Evolutionary conservation across 2,113 vertebrate genomes (phyloP).

Genomic region (Pelobates fuscus): DNA sequence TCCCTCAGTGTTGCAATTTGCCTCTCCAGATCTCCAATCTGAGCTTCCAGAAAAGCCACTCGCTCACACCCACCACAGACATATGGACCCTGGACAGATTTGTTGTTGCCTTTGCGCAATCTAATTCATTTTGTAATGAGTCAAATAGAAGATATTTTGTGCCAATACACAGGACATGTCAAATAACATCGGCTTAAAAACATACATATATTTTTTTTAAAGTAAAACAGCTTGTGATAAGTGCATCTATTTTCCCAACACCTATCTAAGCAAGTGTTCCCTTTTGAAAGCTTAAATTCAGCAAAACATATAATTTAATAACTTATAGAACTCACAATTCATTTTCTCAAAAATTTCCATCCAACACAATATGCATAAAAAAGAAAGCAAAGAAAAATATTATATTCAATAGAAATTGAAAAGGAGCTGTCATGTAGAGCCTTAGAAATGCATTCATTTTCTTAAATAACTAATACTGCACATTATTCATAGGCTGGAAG

Average conservation of each 20-base stretch:
- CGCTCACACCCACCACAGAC: too few relatives aligned
- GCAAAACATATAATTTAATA: conserved; percentile 25
- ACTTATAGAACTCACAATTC: background rate
- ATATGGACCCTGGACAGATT: too few relatives aligned
- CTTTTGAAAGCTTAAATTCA: conserved; percentile 6
- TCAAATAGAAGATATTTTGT: too few relatives aligned
- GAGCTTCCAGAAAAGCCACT: too few relatives aligned
- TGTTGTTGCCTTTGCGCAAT: too few relatives aligned
- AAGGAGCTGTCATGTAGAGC: conserved; percentile 26
- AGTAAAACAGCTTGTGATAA: too few relatives aligned
- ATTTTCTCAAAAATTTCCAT: conserved; percentile 10
- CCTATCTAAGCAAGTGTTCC: background rate
- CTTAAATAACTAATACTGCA: conserved; percentile 42
- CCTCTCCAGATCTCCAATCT: too few relatives aligned
- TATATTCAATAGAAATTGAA: conserved; percentile 25
- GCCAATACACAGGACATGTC: too few relatives aligned
- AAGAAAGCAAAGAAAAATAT: conserved; percentile 30
- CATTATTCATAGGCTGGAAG: conserved; percentile 27
- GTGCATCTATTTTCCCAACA: conserved; percentile 2
- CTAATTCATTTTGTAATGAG: too few relatives aligned
- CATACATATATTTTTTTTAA: too few relatives aligned
- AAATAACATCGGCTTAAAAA: too few relatives aligned
- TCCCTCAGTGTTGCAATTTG: too few relatives aligned
- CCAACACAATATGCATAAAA: conserved; percentile 17
- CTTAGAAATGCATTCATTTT: conserved; percentile 37